Evolutionary conservation across 2,888 invertebrate genomes (phyloP), one percentile per base, ranked within the genome.

Genomic region (Mimas tiliae): DNA sequence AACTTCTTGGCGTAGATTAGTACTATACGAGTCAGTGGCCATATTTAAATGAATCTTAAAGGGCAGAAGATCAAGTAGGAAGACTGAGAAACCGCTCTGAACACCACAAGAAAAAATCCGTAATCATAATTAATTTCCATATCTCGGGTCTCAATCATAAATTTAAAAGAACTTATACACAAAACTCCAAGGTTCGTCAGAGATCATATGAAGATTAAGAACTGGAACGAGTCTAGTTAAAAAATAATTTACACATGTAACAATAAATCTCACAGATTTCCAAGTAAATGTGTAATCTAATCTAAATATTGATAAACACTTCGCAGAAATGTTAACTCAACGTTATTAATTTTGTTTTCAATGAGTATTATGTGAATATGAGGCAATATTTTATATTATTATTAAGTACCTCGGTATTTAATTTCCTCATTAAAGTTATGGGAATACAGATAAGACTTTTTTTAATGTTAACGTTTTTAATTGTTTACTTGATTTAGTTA

Each of bases 291-390:
- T 27, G 27, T 27, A 27, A 27, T 58, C 58, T 58, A 58, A 58
- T 58, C 38, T 58, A 42, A 63, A 50, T 50, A 63, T 51, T 47
- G 50, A 51, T 58, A 58, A 58, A 11, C 38, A 38, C 38, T 58
- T 58, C 58, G 58, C 58, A 58, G 58, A 58, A 58, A 21, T 14
- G 1, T 12, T 8, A 42, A 38, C 11, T 33, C 38, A 14, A 16
- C 19, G 6, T 58, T 42, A 58, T 58, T 58, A 58, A 58, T 38
- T 42, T 42, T 55, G 34, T 34, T 33, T 34, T 58, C 6, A 42
- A 34, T n/a, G 33, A 58, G 6, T 12, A 12, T 16, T 11, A 12
- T 16, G 7, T 19, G 19, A 1, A 50, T 19, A n/a, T 16, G 16
- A 16, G 7, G 7, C 16, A 27, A 27, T 27, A 27, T 42, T 11